Evolutionary conservation across 2,888 invertebrate species (phyloP).

Genomic region (Graphium colonna): DNA sequence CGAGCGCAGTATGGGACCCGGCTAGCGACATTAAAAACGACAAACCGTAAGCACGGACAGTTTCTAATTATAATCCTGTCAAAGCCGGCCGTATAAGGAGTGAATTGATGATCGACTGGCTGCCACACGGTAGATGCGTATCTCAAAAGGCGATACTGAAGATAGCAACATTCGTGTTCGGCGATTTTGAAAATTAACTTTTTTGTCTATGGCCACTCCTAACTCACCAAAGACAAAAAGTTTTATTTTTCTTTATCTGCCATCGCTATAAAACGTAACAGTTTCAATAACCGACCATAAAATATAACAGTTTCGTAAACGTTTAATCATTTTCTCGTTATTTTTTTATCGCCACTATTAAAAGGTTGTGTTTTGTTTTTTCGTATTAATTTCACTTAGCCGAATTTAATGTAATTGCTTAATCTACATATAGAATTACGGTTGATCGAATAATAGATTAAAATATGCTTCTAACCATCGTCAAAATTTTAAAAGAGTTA

Average conservation of each 20-base stretch:
- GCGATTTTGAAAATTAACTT: constrained; percentile 49
- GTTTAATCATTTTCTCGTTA: constrained; percentile 13
- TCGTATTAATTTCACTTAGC: constrained; percentile 10
- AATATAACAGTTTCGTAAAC: constrained; percentile 11
- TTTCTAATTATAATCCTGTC: constrained; percentile 80
- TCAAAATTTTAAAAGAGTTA: background rate
- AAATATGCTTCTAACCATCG: background rate
- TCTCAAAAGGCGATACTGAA: constrained; percentile 60
- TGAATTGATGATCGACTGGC: constrained; percentile 73
- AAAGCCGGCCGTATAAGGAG: constrained; percentile 69
- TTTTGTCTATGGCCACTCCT: background rate
- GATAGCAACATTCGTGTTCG: constrained; percentile 61
- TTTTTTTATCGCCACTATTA: constrained; percentile 12
- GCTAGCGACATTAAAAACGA: constrained; percentile 78
- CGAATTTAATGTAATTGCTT: constrained; percentile 13
- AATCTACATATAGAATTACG: constrained; percentile 15
- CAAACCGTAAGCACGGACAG: constrained; percentile 73
- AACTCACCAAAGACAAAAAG: background rate
- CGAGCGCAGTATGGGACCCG: constrained; percentile 77
- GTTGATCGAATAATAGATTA: constrained; percentile 4
- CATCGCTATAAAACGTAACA: constrained; percentile 6
- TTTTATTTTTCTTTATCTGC: background rate
- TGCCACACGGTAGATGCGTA: constrained; percentile 65
- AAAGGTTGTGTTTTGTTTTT: constrained; percentile 8
- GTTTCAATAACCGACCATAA: background rate